These are phyloP conservation scores for Petrocephalus schoutedeni DNA, from an alignment of 2,797 vertebrate species.

Conservation along the genomic window DNA sequence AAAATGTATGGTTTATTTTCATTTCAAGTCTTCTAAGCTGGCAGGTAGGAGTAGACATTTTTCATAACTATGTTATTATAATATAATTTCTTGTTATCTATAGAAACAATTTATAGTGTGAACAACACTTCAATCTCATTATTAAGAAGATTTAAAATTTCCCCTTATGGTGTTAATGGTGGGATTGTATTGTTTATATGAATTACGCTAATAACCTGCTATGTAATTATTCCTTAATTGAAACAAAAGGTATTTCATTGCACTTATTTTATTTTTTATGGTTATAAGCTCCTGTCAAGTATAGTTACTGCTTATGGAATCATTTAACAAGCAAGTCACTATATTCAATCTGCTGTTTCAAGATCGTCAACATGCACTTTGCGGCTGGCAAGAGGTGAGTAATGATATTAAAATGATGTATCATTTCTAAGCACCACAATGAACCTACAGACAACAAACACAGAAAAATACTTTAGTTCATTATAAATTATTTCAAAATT, in stretches of 20 bases:
- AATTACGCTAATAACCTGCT: neutral
- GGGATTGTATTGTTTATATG: neutral
- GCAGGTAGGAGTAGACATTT: neutral
- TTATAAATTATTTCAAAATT: neutral
- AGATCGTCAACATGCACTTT: neutral
- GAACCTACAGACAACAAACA: neutral
- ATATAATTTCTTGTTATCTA: neutral
- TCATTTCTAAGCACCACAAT: neutral
- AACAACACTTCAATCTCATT: neutral
- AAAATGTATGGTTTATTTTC: neutral
- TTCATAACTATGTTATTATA: neutral
- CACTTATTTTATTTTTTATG: neutral
- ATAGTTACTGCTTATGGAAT: neutral
- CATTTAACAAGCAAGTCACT: neutral
- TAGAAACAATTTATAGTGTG: neutral
- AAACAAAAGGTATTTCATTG: neutral
- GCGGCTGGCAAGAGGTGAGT: neutral
- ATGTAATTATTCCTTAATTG: neutral
- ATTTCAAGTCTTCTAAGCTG: neutral
- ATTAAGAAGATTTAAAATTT: neutral
- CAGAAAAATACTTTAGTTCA: neutral
- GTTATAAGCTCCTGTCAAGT: neutral
- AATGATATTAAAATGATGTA: neutral
- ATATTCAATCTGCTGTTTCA: neutral
- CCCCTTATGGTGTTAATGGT: neutral